These are phyloP conservation scores for Clepsis dumicolana DNA, from an alignment of 2,888 invertebrate species.

Conservation along the genomic window DNA sequence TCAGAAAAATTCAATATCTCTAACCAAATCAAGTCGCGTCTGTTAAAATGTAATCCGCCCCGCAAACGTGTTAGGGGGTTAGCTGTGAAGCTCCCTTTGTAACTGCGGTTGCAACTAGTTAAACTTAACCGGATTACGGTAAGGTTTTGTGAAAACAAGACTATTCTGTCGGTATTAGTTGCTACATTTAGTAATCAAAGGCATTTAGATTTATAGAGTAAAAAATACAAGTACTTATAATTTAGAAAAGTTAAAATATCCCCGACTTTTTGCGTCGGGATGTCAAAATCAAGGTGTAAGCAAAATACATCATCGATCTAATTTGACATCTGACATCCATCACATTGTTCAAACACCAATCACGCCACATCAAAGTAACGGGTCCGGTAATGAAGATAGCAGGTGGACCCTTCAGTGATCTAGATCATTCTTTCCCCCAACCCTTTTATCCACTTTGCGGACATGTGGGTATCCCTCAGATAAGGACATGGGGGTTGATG, in stretches of 20 bases:
- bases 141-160: background rate
- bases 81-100: constrained; percentile 7
- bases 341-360: no score
- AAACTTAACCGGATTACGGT: constrained; percentile 19
- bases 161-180: background rate
- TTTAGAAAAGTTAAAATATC: no score
- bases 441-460: constrained; percentile 30
- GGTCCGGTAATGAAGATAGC: constrained; percentile 8
- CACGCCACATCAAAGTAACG: background rate
- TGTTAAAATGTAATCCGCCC: background rate
- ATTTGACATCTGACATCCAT: no score
- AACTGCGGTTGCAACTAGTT: constrained; percentile 33
- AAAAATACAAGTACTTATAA: no score
- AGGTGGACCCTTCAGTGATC: constrained; percentile 13
- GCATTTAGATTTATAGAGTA: no score
- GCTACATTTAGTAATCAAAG: no score
- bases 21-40: background rate
- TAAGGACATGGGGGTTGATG: constrained; percentile 37
- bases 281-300: no score
- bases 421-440: constrained; percentile 35
- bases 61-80: constrained; percentile 8
- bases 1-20: background rate
- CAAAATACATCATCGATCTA: no score
- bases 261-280: no score
- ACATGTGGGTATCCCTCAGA: constrained; percentile 31